Evolutionary conservation across 2,113 vertebrate genomes (phyloP).

Genomic region (Mobula hypostoma): DNA sequence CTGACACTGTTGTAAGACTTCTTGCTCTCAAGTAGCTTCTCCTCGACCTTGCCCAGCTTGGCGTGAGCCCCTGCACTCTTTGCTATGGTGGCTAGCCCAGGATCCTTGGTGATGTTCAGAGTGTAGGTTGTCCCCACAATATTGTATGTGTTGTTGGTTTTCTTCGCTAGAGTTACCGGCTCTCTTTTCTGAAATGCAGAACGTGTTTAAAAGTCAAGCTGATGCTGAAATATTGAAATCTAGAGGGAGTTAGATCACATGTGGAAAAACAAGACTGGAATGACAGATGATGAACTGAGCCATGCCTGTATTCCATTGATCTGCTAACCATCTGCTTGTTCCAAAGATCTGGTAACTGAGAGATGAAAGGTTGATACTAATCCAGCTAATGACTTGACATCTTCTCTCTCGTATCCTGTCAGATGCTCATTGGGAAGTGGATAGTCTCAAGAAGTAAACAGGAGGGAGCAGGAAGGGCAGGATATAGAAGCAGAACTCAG

Average conservation of each 20-base stretch:
- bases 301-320: neutral
- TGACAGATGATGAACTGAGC: neutral
- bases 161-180: slow-evolving; percentile 80
- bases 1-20: slow-evolving; percentile 98
- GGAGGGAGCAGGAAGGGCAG: neutral
- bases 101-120: slow-evolving; percentile 86
- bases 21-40: slow-evolving; percentile 77
- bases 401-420: neutral
- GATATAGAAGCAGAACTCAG: neutral
- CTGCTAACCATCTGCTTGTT: neutral
- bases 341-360: neutral
- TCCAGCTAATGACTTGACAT: neutral
- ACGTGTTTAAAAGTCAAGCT: neutral
- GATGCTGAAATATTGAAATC: neutral
- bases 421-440: neutral
- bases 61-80: slow-evolving; percentile 69
- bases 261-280: too few species aligned
- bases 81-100: slow-evolving; percentile 80
- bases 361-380: neutral
- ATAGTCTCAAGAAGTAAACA: neutral
- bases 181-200: slow-evolving; percentile 75
- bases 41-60: slow-evolving; percentile 71
- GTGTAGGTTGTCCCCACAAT: slow-evolving; percentile 95
- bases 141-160: slow-evolving; percentile 95
- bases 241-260: too few species aligned